A percentile compares a stretch with the other conserved stretches of the same genome.
phyloP scores from a whole-genome alignment of 1,140 invertebrate genomes.

The Orius laevigatus region DNA sequence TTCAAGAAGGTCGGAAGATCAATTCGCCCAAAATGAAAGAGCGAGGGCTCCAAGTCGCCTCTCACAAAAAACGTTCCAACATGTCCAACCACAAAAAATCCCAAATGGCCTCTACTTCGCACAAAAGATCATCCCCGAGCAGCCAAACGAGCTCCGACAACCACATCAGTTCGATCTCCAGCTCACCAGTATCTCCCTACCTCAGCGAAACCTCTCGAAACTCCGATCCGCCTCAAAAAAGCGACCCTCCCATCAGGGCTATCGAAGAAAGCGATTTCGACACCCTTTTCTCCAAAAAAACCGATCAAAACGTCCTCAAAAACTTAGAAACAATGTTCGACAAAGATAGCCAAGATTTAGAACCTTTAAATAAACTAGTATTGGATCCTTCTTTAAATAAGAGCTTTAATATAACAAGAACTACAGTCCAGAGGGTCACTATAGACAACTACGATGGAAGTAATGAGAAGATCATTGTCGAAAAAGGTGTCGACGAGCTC shows the following conservation, averaged over 20 bases:
- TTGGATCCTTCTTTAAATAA: background rate
- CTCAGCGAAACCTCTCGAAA: background rate
- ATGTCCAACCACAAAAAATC: background rate
- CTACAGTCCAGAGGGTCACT: slow-evolving; percentile 1
- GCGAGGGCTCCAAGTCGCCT: background rate
- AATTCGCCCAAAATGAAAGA: slow-evolving; percentile 6
- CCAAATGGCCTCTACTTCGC: background rate
- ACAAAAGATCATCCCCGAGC: background rate
- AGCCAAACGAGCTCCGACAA: background rate
- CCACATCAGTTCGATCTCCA: background rate
- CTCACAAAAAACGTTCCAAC: slow-evolving; percentile 2
- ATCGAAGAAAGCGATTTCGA: slow-evolving; percentile 1
- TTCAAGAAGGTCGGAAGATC: background rate
- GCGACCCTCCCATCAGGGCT: no score
- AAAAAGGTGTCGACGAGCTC: slow-evolving; percentile 30
- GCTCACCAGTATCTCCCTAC: background rate
- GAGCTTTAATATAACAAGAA: slow-evolving; percentile 3
- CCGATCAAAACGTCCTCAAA: slow-evolving; percentile 2
- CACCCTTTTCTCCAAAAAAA: background rate
- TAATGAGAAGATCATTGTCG: slow-evolving; percentile 10
- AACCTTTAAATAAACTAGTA: background rate
- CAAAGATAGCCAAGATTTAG: background rate
- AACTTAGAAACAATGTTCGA: background rate
- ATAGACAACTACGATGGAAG: slow-evolving; percentile 1
- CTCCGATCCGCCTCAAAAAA: background rate